Percentiles rank a stretch among this genome's conserved stretches.
Evolutionary conservation across 2,888 invertebrate genomes (phyloP).

Genomic region (Cryptosula pallasiana): DNA sequence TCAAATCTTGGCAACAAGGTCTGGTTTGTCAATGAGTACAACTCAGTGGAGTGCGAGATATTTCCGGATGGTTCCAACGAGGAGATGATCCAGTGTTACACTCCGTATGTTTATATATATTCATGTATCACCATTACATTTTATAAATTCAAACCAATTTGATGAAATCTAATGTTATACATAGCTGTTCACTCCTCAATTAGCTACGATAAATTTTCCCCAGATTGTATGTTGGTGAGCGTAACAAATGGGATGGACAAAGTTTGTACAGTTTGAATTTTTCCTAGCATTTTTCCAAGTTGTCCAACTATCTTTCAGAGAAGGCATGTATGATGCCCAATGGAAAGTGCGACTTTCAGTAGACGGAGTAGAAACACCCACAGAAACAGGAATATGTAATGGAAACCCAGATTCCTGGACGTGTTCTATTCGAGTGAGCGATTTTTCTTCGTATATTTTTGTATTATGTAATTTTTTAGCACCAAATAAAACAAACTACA

Average conservation of each 20-base stretch:
- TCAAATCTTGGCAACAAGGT: constrained; percentile 37
- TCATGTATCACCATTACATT: too few species aligned
- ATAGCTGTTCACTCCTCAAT: too few species aligned
- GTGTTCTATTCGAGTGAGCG: constrained; percentile 33
- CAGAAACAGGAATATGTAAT: constrained; percentile 32
- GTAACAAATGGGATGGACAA: too few species aligned
- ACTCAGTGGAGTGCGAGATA: constrained; percentile 33
- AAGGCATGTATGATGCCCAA: constrained; percentile 32
- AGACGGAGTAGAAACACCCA: constrained; percentile 33
- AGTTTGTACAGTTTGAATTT: too few species aligned
- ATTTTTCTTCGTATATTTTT: too few species aligned
- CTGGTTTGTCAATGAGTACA: constrained; percentile 32
- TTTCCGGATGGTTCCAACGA: constrained; percentile 38
- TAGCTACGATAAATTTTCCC: too few species aligned
- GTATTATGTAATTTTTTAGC: too few species aligned
- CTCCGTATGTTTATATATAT: constrained; percentile 31
- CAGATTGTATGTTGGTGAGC: too few species aligned
- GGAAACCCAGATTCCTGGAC: constrained; percentile 27
- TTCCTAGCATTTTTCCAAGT: too few species aligned
- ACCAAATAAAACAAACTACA: too few species aligned
- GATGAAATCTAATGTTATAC: too few species aligned
- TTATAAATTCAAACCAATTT: too few species aligned
- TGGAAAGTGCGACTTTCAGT: constrained; percentile 37
- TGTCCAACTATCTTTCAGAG: not conserved
- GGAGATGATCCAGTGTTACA: constrained; percentile 38